Percentiles rank a stretch among this genome's conserved stretches.
Evolutionary conservation across 2,113 vertebrate genomes (phyloP).

Genomic region (Menidia beryllina): DNA sequence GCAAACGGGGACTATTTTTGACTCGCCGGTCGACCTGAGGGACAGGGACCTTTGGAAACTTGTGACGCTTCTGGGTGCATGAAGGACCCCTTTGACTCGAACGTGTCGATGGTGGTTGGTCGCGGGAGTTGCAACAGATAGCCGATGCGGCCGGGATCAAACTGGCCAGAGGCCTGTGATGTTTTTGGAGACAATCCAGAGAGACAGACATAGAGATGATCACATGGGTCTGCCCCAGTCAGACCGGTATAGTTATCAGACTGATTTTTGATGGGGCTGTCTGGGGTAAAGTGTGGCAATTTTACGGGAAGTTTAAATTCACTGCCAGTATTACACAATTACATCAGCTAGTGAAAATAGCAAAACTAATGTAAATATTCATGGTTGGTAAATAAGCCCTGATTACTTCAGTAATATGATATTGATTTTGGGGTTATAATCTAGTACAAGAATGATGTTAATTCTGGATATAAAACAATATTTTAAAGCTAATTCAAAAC

Average conservation of each 20-base stretch:
- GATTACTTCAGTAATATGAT: too few relatives aligned
- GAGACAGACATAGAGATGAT: constrained; percentile 43
- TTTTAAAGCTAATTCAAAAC: too few relatives aligned
- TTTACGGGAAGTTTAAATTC: constrained; percentile 3
- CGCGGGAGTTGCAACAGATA: constrained; percentile 63
- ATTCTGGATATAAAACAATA: too few relatives aligned
- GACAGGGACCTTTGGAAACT: constrained; percentile 79
- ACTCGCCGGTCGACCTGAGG: constrained; percentile 55
- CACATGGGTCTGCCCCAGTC: constrained; percentile 51
- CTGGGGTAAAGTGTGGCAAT: constrained; percentile 29
- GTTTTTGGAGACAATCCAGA: constrained; percentile 67
- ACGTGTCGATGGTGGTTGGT: constrained; percentile 70
- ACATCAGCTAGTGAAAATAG: too few relatives aligned
- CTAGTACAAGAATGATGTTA: too few relatives aligned
- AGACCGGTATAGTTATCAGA: constrained; percentile 47
- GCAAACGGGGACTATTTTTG: constrained; percentile 85
- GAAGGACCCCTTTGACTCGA: constrained; percentile 78
- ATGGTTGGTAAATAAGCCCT: too few relatives aligned
- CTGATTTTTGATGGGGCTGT: constrained; percentile 35
- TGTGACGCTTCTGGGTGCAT: constrained; percentile 77
- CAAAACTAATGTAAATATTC: too few relatives aligned
- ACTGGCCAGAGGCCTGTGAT: constrained; percentile 55
- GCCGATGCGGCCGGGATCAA: constrained; percentile 52
- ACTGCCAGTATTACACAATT: too few relatives aligned
- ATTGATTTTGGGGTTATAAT: background rate